Conservation (phyloP, 2,113 vertebrate genomes). For the Hystrix cristata region DNA sequence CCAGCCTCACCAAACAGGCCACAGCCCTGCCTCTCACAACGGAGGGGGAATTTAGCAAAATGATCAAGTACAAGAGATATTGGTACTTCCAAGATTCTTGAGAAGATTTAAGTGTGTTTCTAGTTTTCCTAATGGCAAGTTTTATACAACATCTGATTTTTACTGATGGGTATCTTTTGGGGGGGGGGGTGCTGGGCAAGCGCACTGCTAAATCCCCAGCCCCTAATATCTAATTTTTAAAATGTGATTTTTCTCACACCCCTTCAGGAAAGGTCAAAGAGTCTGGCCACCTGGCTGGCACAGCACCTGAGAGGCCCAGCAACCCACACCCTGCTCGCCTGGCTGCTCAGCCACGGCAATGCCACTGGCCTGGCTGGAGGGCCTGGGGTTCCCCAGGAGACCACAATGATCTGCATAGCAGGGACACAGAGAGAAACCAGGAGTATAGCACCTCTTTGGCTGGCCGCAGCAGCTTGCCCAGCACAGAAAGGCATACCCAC, state of each 20-base stretch:
- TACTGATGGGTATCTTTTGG: no score
- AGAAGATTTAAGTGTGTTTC: background rate
- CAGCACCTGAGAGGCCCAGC: rapidly evolving
- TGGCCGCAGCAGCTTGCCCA: rapidly evolving
- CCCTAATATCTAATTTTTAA: background rate
- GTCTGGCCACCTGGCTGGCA: no score
- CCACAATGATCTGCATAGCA: rapidly evolving
- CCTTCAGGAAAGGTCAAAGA: background rate
- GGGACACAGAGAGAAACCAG: background rate
- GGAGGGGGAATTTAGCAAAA: no score
- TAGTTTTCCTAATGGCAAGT: background rate
- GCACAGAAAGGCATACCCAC: background rate
- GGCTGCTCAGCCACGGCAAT: background rate
- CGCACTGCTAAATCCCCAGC: no score
- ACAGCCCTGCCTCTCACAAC: rapidly evolving
- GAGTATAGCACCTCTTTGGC: rapidly evolving
- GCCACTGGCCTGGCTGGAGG: background rate
- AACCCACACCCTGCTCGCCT: rapidly evolving
- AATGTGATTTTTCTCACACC: background rate
- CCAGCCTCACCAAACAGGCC: background rate
- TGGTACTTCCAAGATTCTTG: background rate
- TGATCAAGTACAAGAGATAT: background rate
- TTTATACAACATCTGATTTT: background rate
- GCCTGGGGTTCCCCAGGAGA: background rate
- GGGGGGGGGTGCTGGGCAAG: no score